phyloP scores from a whole-genome alignment of 2,113 vertebrate genomes.

The Erythrolamprus reginae region DNA sequence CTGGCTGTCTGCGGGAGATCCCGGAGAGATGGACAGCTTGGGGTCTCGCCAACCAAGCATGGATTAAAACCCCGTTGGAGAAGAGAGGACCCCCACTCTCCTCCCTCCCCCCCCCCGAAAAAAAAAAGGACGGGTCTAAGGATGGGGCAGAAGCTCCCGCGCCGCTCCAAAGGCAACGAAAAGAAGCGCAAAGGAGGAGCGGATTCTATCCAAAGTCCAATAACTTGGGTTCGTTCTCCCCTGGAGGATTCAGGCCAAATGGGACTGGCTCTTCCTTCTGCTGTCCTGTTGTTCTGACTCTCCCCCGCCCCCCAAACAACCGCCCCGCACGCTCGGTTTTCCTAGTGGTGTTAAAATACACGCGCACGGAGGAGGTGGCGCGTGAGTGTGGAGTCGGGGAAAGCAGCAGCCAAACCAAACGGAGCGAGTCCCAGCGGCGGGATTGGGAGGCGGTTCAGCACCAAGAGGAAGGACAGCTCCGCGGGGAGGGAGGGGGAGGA shows the following conservation, averaged over 20 bases:
- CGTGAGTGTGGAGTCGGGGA: not conserved
- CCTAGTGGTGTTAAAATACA: not conserved
- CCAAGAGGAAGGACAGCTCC: conserved; percentile 43
- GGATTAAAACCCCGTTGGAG: accelerated
- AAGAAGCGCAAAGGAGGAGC: not conserved
- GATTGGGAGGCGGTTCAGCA: conserved; percentile 17
- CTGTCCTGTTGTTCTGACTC: not conserved
- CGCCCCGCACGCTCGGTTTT: not conserved
- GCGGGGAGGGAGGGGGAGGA: not conserved
- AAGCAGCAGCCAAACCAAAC: not conserved
- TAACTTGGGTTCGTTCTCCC: not conserved
- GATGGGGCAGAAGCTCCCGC: not conserved
- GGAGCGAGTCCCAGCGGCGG: not conserved
- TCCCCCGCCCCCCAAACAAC: accelerated
- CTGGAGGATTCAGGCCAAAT: not conserved
- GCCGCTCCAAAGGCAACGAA: not conserved
- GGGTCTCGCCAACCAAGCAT: not conserved
- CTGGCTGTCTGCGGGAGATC: not conserved
- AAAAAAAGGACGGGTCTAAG: accelerated
- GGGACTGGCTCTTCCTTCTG: not conserved
- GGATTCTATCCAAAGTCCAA: not conserved
- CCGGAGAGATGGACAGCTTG: not conserved
- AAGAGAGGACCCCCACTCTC: not conserved
- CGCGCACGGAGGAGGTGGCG: not conserved
- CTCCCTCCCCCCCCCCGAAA: not conserved